These are phyloP conservation scores for Drosophila phalerata DNA, from an alignment of 2,888 invertebrate genomes.

Conservation along the genomic window DNA sequence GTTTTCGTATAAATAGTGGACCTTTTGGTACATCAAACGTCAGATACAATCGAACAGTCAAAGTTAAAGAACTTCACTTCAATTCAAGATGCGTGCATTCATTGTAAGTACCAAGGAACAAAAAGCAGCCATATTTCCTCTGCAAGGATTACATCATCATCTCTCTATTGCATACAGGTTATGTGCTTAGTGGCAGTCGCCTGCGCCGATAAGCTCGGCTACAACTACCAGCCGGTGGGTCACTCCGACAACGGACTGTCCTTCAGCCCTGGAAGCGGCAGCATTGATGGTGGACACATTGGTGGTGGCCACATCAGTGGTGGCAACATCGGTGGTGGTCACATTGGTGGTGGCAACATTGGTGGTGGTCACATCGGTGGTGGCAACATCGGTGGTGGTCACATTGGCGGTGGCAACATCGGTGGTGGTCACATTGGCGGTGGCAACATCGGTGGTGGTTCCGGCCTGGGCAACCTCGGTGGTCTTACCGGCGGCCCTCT, in stretches of 20 bases:
- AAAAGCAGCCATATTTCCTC: conserved; percentile 16
- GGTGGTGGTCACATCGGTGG: conserved; percentile 17
- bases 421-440: conserved; percentile 42
- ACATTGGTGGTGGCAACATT: neutral
- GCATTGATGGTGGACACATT: conserved; percentile 41
- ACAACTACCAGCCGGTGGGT: conserved; percentile 79
- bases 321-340: conserved; percentile 20
- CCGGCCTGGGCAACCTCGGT: conserved; percentile 32
- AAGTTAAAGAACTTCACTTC: conserved; percentile 73
- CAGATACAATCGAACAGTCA: conserved; percentile 70
- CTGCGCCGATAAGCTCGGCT: conserved; percentile 80
- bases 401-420: conserved; percentile 34
- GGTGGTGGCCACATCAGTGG: conserved; percentile 27
- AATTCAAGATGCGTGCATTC: conserved; percentile 77
- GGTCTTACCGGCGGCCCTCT: conserved; percentile 38
- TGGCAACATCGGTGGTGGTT: conserved; percentile 33
- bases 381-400: conserved; percentile 22
- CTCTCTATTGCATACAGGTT: conserved; percentile 53
- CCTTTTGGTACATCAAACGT: conserved; percentile 57
- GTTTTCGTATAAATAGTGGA: conserved; percentile 77
- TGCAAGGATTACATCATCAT: conserved; percentile 46
- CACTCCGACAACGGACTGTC: conserved; percentile 73
- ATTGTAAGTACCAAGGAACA: conserved; percentile 67
- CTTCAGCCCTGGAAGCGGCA: conserved; percentile 57
- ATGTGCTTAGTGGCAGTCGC: conserved; percentile 80